Percentiles rank a stretch among this genome's conserved stretches.
Conservation (phyloP, 2,888 invertebrate species). For the Coleophora flavipennella region DNA sequence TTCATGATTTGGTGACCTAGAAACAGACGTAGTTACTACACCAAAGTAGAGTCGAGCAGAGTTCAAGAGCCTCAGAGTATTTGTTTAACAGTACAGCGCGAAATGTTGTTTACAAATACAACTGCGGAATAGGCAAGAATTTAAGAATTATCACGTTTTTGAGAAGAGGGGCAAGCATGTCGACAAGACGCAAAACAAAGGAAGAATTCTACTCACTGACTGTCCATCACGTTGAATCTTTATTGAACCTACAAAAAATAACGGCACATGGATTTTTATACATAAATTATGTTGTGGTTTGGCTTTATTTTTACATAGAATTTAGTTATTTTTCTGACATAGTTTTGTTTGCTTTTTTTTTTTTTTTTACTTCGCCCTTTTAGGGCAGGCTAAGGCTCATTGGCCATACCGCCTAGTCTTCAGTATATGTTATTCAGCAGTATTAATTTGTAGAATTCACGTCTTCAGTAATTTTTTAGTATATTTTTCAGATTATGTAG, state of each 20-base stretch:
- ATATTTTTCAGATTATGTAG: no score
- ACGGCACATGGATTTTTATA: slow-evolving; percentile 50
- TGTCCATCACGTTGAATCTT: slow-evolving; percentile 49
- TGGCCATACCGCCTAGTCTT: no score
- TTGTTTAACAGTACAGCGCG: no score
- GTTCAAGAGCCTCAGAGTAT: no score
- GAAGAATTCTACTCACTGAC: slow-evolving; percentile 47
- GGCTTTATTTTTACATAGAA: slow-evolving; percentile 60
- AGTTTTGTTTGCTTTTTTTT: slow-evolving; percentile 66
- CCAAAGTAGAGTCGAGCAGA: no score
- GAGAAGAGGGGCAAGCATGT: slow-evolving; percentile 30
- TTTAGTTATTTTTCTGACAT: slow-evolving; percentile 65
- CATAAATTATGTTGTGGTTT: slow-evolving; percentile 42
- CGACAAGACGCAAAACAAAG: slow-evolving; percentile 27
- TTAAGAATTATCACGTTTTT: slow-evolving; percentile 26
- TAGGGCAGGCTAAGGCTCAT: no score
- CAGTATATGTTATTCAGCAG: no score
- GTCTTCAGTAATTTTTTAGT: no score
- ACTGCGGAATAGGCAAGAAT: slow-evolving; percentile 3
- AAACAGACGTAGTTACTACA: no score
- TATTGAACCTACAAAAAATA: slow-evolving; percentile 31
- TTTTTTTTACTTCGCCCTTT: no score
- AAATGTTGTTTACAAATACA: slow-evolving; percentile 9
- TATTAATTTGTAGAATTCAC: no score
- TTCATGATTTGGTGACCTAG: no score